A percentile compares a stretch with the other conserved stretches of the same genome.
Evolutionary conservation across 2,888 invertebrate genomes (phyloP).

Genomic region (Hipparchia semele): DNA sequence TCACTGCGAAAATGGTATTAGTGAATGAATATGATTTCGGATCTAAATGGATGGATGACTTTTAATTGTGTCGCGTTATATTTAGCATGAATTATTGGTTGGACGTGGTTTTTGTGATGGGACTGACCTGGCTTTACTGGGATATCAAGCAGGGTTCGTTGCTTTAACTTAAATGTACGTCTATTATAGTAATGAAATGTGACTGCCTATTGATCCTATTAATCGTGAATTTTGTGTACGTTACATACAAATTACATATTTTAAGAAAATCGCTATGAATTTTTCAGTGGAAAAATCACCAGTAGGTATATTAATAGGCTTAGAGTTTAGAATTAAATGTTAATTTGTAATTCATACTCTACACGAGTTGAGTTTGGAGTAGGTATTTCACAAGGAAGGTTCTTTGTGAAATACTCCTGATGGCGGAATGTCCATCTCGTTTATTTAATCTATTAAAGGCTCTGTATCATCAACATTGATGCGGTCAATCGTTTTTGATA

Average conservation of each 20-base stretch:
- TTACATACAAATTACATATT: too few species aligned
- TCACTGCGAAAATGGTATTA: constrained; percentile 80
- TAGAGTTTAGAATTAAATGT: too few species aligned
- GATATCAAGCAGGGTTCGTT: constrained; percentile 8
- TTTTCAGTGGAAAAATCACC: background rate
- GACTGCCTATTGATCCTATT: background rate
- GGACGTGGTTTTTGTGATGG: constrained; percentile 66
- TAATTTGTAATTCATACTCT: too few species aligned
- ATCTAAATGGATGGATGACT: constrained; percentile 79
- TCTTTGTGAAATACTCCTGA: too few species aligned
- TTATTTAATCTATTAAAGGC: too few species aligned
- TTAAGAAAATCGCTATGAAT: background rate
- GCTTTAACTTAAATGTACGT: background rate
- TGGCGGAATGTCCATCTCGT: too few species aligned
- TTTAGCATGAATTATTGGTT: constrained; percentile 82
- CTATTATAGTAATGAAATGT: background rate
- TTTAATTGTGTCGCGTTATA: constrained; percentile 79
- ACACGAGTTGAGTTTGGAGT: too few species aligned
- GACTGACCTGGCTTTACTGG: constrained; percentile 33
- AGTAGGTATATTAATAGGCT: background rate
- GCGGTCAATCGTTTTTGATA: background rate
- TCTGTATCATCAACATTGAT: too few species aligned
- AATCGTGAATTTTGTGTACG: background rate
- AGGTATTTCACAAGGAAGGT: too few species aligned
- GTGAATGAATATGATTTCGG: constrained; percentile 79